Evolutionary conservation across 2,888 invertebrate species (phyloP).

Genomic region (Anodontia alba): DNA sequence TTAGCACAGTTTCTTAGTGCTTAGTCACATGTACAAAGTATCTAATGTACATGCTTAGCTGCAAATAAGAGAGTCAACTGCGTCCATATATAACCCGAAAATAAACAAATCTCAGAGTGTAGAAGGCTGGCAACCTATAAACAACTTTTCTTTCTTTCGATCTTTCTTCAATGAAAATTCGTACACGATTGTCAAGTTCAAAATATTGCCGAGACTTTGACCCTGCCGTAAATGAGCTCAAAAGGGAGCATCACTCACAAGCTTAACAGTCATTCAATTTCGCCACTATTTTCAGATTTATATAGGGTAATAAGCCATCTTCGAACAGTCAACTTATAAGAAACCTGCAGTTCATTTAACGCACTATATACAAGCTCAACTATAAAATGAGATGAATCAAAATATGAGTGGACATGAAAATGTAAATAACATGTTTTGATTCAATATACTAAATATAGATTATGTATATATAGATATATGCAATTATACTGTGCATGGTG

Average conservation of each 20-base stretch:
- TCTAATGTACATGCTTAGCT: neutral
- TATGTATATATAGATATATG: slow-evolving; percentile 63
- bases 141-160: too few relatives aligned
- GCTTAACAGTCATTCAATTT: neutral
- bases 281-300: too few relatives aligned
- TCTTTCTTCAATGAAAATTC: too few relatives aligned
- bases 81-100: neutral
- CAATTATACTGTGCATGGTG: slow-evolving; percentile 31
- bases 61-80: neutral
- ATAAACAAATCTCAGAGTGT: neutral
- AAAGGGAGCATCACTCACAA: slow-evolving; percentile 80
- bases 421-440: slow-evolving; percentile 69
- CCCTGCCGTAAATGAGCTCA: slow-evolving; percentile 70
- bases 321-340: too few relatives aligned
- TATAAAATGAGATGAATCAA: slow-evolving; percentile 11
- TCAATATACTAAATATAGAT: slow-evolving; percentile 64
- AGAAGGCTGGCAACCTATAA: neutral
- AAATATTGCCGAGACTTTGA: slow-evolving; percentile 33
- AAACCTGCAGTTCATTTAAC: neutral
- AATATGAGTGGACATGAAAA: slow-evolving; percentile 49
- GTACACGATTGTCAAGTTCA: slow-evolving; percentile 72
- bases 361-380: slow-evolving; percentile 12
- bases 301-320: too few relatives aligned
- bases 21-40: neutral
- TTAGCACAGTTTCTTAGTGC: neutral